Evolutionary conservation across 2,888 invertebrate species (phyloP), one percentile per base, ranked within the genome.

Genomic region (Spialia ferax): DNA sequence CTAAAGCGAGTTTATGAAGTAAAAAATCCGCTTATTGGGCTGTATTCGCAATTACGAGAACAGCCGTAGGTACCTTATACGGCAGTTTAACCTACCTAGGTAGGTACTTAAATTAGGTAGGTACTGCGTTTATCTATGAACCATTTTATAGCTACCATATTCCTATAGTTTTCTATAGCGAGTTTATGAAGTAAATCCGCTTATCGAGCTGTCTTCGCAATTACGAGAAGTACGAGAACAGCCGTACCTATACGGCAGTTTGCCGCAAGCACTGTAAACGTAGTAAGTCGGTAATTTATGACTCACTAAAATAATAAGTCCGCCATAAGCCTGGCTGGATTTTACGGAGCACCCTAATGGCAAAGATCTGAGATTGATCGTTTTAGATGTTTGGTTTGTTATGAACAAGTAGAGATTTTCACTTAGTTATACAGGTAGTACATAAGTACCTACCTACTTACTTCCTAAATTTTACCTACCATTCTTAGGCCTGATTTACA

Each of bases 271-370:
- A 7, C 62, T 38, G 42, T 23, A 54, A 63, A 42, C 54, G 54
- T 7, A 32, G 62, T 54, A 70, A 67, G 50, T 26, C 55, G 20
- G 18, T 69, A 54, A 71, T 71, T 70, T 69, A 71, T 71, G 69
- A 54, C 20, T 18, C 69, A 38, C 48, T 69, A 67, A 69, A 69
- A 66, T 63, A 63, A 66, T 70, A 60, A 68, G 62, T 22, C 55
- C 54, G 13, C 60, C 50, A 29, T 63, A 63, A 63, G 63, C 63
- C 18, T 26, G 63, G n/a, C 63, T 66, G 54, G 29, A 63, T 18
- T 60, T 66, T 56, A 42, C 63, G 38, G 42, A 63, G 42, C 63
- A 7, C 63, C 38, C 32, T 55, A 63, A 55, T 55, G 15, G 8
- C 38, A 11, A 13, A 18, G 38, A 18, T 18, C 62, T 54, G 52